phyloP scores from a whole-genome alignment of 2,888 invertebrate genomes.

The Melanotus villosus region DNA sequence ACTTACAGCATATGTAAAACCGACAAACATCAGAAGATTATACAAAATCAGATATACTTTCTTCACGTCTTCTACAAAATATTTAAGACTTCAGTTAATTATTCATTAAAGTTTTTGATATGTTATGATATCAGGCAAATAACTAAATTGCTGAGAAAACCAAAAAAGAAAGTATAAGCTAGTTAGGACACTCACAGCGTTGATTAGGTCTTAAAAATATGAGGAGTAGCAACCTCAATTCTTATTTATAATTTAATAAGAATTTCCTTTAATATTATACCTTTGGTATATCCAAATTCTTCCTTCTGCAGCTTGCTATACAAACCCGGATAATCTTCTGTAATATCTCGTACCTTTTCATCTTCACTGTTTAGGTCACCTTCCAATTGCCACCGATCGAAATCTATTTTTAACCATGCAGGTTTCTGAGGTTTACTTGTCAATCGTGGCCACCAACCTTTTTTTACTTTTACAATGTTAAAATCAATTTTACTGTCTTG shows the following conservation, averaged over 20 bases:
- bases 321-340: conserved; percentile 84
- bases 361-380: conserved; percentile 75
- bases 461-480: conserved; percentile 76
- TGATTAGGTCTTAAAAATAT: too few species aligned
- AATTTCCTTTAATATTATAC: conserved; percentile 66
- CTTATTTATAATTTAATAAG: conserved; percentile 6
- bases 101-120: too few species aligned
- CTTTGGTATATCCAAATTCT: conserved; percentile 84
- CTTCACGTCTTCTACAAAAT: conserved; percentile 79
- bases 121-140: too few species aligned
- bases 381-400: conserved; percentile 90
- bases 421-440: conserved; percentile 87
- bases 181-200: too few species aligned
- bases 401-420: conserved; percentile 94
- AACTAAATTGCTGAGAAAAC: too few species aligned
- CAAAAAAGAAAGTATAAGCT: too few species aligned
- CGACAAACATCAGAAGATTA: conserved; percentile 91
- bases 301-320: conserved; percentile 81
- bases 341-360: conserved; percentile 77
- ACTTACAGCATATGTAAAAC: conserved; percentile 82
- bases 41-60: conserved; percentile 90
- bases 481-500: conserved; percentile 86
- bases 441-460: conserved; percentile 88
- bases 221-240: too few species aligned
- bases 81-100: too few species aligned